Base-by-base conservation (phyloP, 2,113 vertebrate species). In the Engraulis encrasicolus region DNA sequence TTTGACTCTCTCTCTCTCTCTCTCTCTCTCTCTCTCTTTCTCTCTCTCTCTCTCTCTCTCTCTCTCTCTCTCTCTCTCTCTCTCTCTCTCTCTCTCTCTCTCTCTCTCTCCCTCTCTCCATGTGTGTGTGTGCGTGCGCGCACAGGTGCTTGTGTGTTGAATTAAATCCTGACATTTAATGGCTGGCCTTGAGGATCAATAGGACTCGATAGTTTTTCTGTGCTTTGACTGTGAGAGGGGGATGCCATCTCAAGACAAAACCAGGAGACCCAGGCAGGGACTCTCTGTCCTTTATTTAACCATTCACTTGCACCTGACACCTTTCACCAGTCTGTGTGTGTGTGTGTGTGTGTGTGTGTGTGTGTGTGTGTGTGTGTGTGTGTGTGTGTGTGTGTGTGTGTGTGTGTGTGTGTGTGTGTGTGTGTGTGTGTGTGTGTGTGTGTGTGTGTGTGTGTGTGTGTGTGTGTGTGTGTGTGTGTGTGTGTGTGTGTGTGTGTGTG, bases 111-210 rank as follows among this genome's bases (percentile, higher is more conserved):
- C n/a, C n/a, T n/a, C n/a, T n/a, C n/a, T 66, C 12, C 15, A 14
- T 66, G 23, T 27, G 12, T n/a, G 58, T 1, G 58, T 6, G 54
- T 49, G 31, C 36, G 58, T 89, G 80, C 86, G 86, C 85, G 87
- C n/a, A n/a, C n/a, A n/a, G n/a, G n/a, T 83, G 85, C 89, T 87
- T 85, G 85, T 88, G 86, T 91, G 93, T 89, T 91, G 93, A 94
- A 94, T 94, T 94, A 94, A 94, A 94, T 93, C 88, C 91, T 94
- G 93, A 93, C 94, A 93, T 93, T 95, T 93, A 91, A 92, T 92
- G 89, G 85, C 88, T 88, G 86, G 89, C 90, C 85, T 85, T 84
- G 71, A 85, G 85, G 90, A 93, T 93, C 91, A 92, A 91, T 91
- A 92, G 90, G 37, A 58, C 77, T 85, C 89, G 85, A 86, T 80